Evolutionary conservation across 2,113 vertebrate species (phyloP).

Genomic region (Pitta sordida): DNA sequence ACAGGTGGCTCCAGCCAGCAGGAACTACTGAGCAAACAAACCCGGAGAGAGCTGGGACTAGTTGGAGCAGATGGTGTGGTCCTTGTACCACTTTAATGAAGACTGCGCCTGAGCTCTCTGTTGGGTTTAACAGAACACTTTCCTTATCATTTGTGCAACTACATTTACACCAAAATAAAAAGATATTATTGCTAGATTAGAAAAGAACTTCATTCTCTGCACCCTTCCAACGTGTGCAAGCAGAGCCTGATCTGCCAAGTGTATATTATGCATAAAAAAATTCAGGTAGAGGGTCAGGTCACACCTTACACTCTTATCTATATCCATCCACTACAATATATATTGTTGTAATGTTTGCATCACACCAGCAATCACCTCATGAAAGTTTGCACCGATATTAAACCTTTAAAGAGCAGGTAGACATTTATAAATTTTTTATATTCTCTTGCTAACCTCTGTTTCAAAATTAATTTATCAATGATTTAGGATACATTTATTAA

Average conservation of each 20-base stretch:
- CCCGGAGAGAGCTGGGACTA: constrained; percentile 41
- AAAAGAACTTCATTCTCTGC: background rate
- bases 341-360: background rate
- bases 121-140: background rate
- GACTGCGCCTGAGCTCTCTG: constrained; percentile 31
- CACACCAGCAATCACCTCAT: background rate
- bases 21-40: constrained; percentile 57
- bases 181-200: background rate
- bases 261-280: background rate
- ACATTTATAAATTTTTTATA: background rate
- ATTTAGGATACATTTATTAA: background rate
- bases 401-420: background rate
- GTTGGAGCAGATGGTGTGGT: constrained; percentile 58
- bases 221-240: background rate
- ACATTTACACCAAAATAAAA: background rate
- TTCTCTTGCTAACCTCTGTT: background rate
- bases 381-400: background rate
- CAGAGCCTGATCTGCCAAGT: background rate
- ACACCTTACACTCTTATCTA: background rate
- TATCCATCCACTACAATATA: background rate
- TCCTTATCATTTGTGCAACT: background rate
- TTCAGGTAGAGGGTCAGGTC: background rate
- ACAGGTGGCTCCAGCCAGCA: constrained; percentile 61
- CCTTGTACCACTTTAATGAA: constrained; percentile 63
- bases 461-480: background rate